Percentiles rank a stretch among this genome's conserved stretches.
Conservation (phyloP, 2,888 invertebrate genomes). For the Pollenia labialis region DNA sequence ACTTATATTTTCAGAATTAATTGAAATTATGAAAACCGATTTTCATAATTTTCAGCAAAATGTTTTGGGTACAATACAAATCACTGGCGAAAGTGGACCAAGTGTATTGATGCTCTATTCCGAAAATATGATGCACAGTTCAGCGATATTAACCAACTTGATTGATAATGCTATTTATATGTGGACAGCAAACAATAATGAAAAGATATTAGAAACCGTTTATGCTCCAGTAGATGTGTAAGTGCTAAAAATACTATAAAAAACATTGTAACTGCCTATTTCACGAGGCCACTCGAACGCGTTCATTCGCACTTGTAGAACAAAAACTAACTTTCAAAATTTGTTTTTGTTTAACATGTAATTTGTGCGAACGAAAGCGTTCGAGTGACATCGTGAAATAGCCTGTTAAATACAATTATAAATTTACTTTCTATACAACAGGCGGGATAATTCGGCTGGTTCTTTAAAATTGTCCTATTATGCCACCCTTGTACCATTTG, state of each 20-base stretch:
- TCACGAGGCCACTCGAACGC: too few species aligned
- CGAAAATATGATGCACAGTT: constrained; percentile 85
- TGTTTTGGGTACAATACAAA: constrained; percentile 76
- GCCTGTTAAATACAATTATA: not conserved
- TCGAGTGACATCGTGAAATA: too few species aligned
- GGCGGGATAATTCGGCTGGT: constrained; percentile 70
- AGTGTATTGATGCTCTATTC: constrained; percentile 82
- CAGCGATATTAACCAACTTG: constrained; percentile 85
- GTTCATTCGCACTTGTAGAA: too few species aligned
- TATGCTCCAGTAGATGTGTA: constrained; percentile 80
- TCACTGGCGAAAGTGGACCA: constrained; percentile 54
- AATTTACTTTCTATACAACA: constrained; percentile 14
- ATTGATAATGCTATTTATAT: constrained; percentile 84
- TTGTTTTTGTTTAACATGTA: too few species aligned
- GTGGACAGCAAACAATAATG: constrained; percentile 68
- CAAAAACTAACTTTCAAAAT: too few species aligned
- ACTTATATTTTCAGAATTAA: constrained; percentile 76
- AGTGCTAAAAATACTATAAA: constrained; percentile 37
- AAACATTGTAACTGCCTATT: too few species aligned
- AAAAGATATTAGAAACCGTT: constrained; percentile 76
- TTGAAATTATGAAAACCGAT: constrained; percentile 79
- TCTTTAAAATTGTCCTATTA: constrained; percentile 81
- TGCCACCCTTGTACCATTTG: constrained; percentile 80
- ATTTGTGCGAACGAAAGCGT: too few species aligned
- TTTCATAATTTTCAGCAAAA: constrained; percentile 81